Base-by-base conservation (phyloP, 1,140 invertebrate genomes). In the Oreohelix idahoensis region DNA sequence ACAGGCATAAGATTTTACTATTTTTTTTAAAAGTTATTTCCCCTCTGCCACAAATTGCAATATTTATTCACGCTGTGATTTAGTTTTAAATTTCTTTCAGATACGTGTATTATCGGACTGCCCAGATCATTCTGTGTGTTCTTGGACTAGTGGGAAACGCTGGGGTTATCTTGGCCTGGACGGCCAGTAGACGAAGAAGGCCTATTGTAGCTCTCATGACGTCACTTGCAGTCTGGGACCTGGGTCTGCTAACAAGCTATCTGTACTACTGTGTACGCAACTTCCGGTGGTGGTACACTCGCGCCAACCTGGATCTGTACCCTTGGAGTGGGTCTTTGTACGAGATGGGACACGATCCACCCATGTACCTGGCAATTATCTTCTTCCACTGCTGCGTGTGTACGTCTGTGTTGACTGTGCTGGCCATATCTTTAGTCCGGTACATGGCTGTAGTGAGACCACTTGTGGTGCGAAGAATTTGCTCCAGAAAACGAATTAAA, bases 271-370 rank as follows among this genome's bases (percentile, higher is more conserved):
- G 78, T 35, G 53, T 79, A 0, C 78, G 78, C 10, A 79, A 69
- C 58, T 79, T 79, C 29, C 29, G n/a, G 38, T 79, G 78, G 78
- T 79, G 78, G 78, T 45, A 79, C 39, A 35, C 39, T 1, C 53
- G 78, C 13, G 38, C 4, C 11, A 79, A 79, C 36, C 11, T 69
- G 32, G 26, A 4, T 11, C 26, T n/a, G 4, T 69, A 66, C 23
- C 78, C 78, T 8, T 79, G 78, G 78, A 79, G 78, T 58, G 78
- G 78, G 13, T 79, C 78, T 8, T 35, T 79, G 32, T 79, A 79
- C 63, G n/a, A 79, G 35, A 79, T 79, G 78, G 78, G 78, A 0
- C n/a, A 79, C 63, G 78, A 79, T 58, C 32, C 78, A 35, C 78
- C 15, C 1, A 79, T 79, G 78, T 79, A 79, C 38, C 11, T 69